Evolutionary conservation across 2,888 invertebrate species (phyloP), one percentile per base, ranked within the genome.

Genomic region (Tethea ocularis): DNA sequence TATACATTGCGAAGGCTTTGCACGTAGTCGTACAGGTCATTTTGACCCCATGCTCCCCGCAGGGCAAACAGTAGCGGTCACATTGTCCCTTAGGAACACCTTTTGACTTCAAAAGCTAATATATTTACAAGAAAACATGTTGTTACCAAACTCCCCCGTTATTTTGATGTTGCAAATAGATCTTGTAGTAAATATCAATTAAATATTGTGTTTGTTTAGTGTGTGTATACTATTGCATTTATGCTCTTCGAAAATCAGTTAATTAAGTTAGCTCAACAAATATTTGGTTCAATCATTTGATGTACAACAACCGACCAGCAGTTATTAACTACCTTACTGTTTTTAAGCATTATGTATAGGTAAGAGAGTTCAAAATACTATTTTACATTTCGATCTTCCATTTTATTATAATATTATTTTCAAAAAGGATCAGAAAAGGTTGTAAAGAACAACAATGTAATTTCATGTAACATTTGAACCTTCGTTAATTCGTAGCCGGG

Each of bases 401-500:
- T 46, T 38, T 3, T 20, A n/a, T 6, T 36, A 17, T 3, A 20
- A 46, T 46, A n/a, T 46, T 41, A 41, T 17, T 17, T 41, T 46
- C 20, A 17, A 46, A 46, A 46, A 46, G 46, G 46, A 8, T 20
- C 46, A 46, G 46, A 46, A 46, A 41, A 46, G 46, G 46, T 46
- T 46, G 8, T 46, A 2, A 20, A 46, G 46, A 46, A 46, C 17
- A 46, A 17, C 46, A 46, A 46, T 46, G 46, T 41, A 41, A 41
- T 41, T 41, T 41, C 17, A 41, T n/a, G 52, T 52, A 26, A 52
- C n/a, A 51, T 51, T 24, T 26, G 22, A 26, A 52, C 52, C 52
- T 24, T 26, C 52, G 26, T 52, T 52, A 52, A 52, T 26, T 24
- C 46, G 26, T 15, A 24, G 24, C 20, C 61, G 66, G 62, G 59